phyloP scores from a whole-genome alignment of 2,888 invertebrate genomes.

The Drosophila pullipes region DNA sequence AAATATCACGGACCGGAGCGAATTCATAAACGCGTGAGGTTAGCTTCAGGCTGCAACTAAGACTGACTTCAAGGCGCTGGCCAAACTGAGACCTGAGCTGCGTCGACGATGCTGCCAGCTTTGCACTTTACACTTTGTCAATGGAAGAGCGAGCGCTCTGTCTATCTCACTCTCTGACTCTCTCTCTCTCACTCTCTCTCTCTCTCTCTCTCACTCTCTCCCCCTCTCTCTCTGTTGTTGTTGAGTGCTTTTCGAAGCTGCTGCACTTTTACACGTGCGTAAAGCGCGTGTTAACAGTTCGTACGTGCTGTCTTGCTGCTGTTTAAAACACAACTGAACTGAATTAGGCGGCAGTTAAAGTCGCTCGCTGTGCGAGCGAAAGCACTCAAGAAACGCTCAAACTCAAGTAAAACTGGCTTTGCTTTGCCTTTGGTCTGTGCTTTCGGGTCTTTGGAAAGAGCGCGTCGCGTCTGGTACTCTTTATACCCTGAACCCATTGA shows the following conservation, averaged over 20 bases:
- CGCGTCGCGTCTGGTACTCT: constrained; percentile 48
- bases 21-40: constrained; percentile 74
- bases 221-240: background rate
- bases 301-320: constrained; percentile 52
- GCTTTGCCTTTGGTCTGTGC: background rate
- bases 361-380: constrained; percentile 51
- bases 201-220: background rate
- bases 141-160: constrained; percentile 10
- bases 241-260: constrained; percentile 35
- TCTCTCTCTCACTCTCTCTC: background rate
- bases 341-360: constrained; percentile 31
- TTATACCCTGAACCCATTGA: background rate
- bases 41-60: constrained; percentile 78
- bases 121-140: constrained; percentile 83
- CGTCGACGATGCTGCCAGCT: constrained; percentile 62
- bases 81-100: constrained; percentile 58
- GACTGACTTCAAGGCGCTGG: constrained; percentile 74
- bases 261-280: constrained; percentile 72
- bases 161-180: background rate
- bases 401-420: constrained; percentile 36
- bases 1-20: constrained; percentile 43
- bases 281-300: constrained; percentile 32
- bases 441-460: constrained; percentile 49
- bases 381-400: constrained; percentile 48
- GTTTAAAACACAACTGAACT: constrained; percentile 61